Conservation (phyloP, 2,888 invertebrate genomes). For the Scrobipalpa atriplicella region DNA sequence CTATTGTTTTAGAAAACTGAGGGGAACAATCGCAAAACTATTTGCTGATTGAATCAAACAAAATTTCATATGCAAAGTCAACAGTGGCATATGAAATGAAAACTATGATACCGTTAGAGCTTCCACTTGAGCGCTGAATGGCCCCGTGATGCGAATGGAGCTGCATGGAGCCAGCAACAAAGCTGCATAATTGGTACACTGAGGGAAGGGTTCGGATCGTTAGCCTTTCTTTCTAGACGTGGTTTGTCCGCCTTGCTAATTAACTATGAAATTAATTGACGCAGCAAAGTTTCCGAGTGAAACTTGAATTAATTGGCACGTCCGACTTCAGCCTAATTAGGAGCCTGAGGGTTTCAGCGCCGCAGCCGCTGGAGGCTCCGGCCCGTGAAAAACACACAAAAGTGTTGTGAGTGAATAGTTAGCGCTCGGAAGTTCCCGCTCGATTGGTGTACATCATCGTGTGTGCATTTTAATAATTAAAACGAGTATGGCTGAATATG, state of each 20-base stretch:
- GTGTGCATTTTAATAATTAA: slow-evolving; percentile 39
- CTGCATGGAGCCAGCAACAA: slow-evolving; percentile 54
- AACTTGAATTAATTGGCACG: slow-evolving; percentile 83
- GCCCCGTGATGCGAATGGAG: slow-evolving; percentile 53
- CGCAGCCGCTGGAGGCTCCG: slow-evolving; percentile 64
- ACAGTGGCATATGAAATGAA: slow-evolving; percentile 12
- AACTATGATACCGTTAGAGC: slow-evolving; percentile 16
- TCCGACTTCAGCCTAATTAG: slow-evolving; percentile 83
- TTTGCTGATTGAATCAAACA: slow-evolving; percentile 21
- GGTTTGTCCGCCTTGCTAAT: slow-evolving; percentile 80
- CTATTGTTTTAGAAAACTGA: slow-evolving; percentile 15
- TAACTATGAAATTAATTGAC: slow-evolving; percentile 84
- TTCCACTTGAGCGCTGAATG: slow-evolving; percentile 47
- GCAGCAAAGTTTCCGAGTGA: slow-evolving; percentile 82
- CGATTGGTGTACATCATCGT: slow-evolving; percentile 19
- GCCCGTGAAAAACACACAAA: slow-evolving; percentile 80
- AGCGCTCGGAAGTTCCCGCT: slow-evolving; percentile 49
- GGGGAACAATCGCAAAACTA: not conserved
- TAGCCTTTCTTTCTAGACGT: slow-evolving; percentile 78
- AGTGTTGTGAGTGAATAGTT: slow-evolving; percentile 70
- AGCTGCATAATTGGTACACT: slow-evolving; percentile 78
- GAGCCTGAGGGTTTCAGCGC: slow-evolving; percentile 80
- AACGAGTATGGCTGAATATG: slow-evolving; percentile 29
- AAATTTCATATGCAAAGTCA: slow-evolving; percentile 23
- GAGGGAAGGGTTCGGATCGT: slow-evolving; percentile 68